Base-by-base conservation (phyloP, 2,113 vertebrate species). In the Gracilinanus agilis region DNA sequence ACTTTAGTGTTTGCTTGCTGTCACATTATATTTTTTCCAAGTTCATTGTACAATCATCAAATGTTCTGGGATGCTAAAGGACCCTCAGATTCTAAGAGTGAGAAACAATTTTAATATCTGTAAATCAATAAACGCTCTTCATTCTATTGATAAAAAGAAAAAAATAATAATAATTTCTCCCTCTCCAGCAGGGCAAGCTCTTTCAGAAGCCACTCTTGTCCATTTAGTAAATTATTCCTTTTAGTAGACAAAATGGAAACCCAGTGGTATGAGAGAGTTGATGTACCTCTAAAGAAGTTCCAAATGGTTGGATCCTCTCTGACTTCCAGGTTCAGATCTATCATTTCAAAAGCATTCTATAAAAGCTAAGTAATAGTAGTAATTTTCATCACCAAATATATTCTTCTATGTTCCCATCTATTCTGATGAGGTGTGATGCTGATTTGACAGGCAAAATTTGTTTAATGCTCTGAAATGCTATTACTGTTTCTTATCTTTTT, bases 1-100 rank as follows among this genome's bases (percentile, higher is more conserved):
- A 92, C 90, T 56, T 96, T 94, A 91, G 92, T n/a, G 40, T 91
- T 95, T 90, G 90, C 92, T 95, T 95, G 25, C 94, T 96, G 90
- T 92, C 92, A 83, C 93, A 7, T 93, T 90, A 49, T 21, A 90
- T 96, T 96, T 96, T n/a, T 89, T 9, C 88, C 90, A 27, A 89
- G 54, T 92, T 94, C 94, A n/a, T 91, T n/a, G 9, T 44, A 16
- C 53, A 83, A 83, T 23, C 16, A 40, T 40, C 67, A 83, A 16
- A 21, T 5, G 53, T 90, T 19, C 92, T 61, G 89, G 21, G 16
- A 29, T 24, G 11, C 27, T 56, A 44, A 1, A 92, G 9, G 54
- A 90, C 53, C 75, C 91, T 93, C 93, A 90, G 27, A 90, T 25
- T 90, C 23, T 75, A 24, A 3, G 29, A 1, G 12, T 92, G 9